These are phyloP conservation scores for Drosophila cognata DNA, from an alignment of 2,888 invertebrate species.

Conservation along the genomic window DNA sequence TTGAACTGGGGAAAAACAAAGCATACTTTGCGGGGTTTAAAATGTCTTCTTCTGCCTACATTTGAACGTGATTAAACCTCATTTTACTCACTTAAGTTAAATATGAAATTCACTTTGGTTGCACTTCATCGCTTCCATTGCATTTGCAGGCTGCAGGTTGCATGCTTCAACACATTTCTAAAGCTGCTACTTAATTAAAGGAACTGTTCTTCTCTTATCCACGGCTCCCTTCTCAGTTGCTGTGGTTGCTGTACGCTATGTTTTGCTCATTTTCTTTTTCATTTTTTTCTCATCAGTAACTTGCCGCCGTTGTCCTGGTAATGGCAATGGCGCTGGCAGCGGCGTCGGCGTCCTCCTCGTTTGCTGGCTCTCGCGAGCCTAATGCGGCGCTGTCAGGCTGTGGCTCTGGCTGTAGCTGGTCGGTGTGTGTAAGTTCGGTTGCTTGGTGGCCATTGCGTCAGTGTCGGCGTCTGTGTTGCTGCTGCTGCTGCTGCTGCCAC, in stretches of 20 bases:
- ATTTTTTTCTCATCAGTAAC: conserved; percentile 30
- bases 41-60: no score
- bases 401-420: conserved; percentile 15
- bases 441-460: conserved; percentile 58
- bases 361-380: conserved; percentile 52
- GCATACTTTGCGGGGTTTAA: conserved; percentile 3
- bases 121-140: background rate
- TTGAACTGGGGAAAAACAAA: background rate
- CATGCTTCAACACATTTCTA: conserved; percentile 10
- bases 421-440: conserved; percentile 33
- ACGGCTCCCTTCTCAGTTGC: conserved; percentile 19
- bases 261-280: conserved; percentile 18
- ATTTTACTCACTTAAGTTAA: background rate
- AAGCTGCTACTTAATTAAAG: conserved; percentile 12
- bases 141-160: background rate
- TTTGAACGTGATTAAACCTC: no score
- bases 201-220: conserved; percentile 14
- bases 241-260: conserved; percentile 10
- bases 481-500: background rate
- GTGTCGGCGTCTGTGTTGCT: conserved; percentile 44
- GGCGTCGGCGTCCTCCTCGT: conserved; percentile 1
- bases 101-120: background rate
- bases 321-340: conserved; percentile 15
- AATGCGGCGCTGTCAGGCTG: conserved; percentile 48
- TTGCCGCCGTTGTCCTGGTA: conserved; percentile 67